Evolutionary conservation across 2,888 invertebrate genomes (phyloP).

Genomic region (Artemia sp.): DNA sequence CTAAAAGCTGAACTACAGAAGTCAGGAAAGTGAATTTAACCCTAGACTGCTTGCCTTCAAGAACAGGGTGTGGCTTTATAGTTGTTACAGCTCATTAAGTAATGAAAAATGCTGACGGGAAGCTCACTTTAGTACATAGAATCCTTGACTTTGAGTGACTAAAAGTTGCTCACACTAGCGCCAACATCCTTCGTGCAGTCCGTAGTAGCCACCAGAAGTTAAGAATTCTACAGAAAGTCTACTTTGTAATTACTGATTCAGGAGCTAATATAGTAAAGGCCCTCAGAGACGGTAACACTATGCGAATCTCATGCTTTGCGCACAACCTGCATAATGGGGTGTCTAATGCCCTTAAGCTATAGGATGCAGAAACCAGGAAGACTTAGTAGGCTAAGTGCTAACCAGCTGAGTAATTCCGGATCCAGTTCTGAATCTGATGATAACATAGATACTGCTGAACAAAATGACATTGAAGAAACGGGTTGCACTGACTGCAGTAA

Average conservation of each 20-base stretch:
- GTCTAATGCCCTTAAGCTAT: neutral
- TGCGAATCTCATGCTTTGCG: neutral
- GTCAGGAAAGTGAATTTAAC: neutral
- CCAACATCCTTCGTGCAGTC: neutral
- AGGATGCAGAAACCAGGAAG: too few species aligned
- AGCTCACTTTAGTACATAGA: neutral
- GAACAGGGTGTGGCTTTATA: neutral
- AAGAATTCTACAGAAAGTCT: too few species aligned
- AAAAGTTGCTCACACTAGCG: constrained; percentile 5
- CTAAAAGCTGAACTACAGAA: neutral
- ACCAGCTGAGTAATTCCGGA: too few species aligned
- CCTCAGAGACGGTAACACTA: neutral
- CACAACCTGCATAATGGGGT: neutral
- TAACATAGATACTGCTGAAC: neutral
- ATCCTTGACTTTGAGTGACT: neutral
- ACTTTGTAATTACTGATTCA: neutral
- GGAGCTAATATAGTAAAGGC: constrained; percentile 7
- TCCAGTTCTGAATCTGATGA: neutral
- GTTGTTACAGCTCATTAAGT: neutral
- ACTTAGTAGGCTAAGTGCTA: too few species aligned
- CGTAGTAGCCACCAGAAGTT: neutral
- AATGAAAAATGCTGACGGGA: neutral
- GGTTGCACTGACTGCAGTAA: constrained; percentile 1
- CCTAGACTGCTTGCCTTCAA: neutral
- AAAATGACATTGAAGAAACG: constrained; percentile 8